These are phyloP conservation scores for Chionomys nivalis DNA, from an alignment of 2,113 vertebrate genomes.

Conservation along the genomic window DNA sequence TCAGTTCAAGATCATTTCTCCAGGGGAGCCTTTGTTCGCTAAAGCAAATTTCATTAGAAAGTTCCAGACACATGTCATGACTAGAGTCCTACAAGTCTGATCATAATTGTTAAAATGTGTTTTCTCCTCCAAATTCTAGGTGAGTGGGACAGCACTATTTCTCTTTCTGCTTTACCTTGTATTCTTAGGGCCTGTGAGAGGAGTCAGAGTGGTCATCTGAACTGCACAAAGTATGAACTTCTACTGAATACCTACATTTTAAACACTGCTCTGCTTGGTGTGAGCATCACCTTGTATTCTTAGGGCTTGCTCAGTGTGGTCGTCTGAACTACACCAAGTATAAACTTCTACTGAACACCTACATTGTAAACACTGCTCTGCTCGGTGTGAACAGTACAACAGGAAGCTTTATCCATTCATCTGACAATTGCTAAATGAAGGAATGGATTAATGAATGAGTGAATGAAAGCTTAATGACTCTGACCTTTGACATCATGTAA, in stretches of 20 bases:
- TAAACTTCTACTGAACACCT: too few relatives aligned
- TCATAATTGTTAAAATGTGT: background rate
- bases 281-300: too few relatives aligned
- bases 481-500: background rate
- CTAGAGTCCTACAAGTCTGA: background rate
- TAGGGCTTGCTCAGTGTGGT: too few relatives aligned
- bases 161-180: conserved; percentile 22
- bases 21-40: background rate
- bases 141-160: background rate
- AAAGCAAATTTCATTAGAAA: background rate
- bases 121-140: background rate
- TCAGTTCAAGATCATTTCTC: conserved; percentile 1
- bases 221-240: background rate
- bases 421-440: background rate
- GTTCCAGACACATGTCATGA: background rate
- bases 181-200: background rate
- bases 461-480: background rate
- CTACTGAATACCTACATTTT: background rate
- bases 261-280: background rate
- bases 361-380: too few relatives aligned
- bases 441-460: background rate
- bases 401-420: background rate
- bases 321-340: too few relatives aligned
- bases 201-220: background rate
- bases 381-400: background rate